Conservation (phyloP, 92 coral and sea anemone genomes). For the Palythoa caribaeorum region DNA sequence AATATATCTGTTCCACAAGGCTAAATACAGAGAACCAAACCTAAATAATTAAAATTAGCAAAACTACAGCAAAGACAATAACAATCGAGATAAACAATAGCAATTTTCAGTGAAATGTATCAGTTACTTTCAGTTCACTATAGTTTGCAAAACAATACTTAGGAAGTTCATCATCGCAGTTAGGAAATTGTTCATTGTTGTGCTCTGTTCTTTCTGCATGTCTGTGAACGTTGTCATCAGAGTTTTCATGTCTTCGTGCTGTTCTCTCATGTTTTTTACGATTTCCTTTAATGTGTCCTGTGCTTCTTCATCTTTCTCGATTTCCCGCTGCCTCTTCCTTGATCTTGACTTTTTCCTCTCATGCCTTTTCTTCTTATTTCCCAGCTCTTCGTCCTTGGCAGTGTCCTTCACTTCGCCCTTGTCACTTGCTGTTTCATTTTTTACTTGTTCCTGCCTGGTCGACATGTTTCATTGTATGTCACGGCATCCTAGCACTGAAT, state of each 20-base stretch:
- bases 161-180: conserved; percentile 40
- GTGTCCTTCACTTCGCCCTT: not conserved
- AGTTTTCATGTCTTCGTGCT: conserved; percentile 46
- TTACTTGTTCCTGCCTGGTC: conserved; percentile 26
- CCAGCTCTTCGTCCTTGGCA: conserved; percentile 5
- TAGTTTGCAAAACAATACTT: conserved; percentile 4
- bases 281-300: conserved; percentile 31
- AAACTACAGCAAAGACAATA: conserved; percentile 20
- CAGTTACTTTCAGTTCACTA: not conserved
- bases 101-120: conserved; percentile 3
- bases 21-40: not conserved
- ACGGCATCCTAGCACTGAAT: conserved; percentile 43
- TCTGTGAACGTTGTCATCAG: conserved; percentile 37
- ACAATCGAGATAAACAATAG: conserved; percentile 20
- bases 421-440: conserved; percentile 8
- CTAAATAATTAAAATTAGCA: not conserved
- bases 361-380: not conserved
- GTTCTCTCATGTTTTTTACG: conserved; percentile 45
- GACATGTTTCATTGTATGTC: conserved; percentile 47
- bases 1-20: conserved; percentile 13
- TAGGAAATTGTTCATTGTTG: conserved; percentile 53
- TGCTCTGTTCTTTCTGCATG: conserved; percentile 40
- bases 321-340: conserved; percentile 32
- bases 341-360: conserved; percentile 34
- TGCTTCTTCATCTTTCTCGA: conserved; percentile 23